A percentile compares a stretch with the other conserved stretches of the same genome.
These are phyloP conservation scores for Nycticryphes semicollaris DNA, from an alignment of 2,113 vertebrate species.

Conservation along the genomic window DNA sequence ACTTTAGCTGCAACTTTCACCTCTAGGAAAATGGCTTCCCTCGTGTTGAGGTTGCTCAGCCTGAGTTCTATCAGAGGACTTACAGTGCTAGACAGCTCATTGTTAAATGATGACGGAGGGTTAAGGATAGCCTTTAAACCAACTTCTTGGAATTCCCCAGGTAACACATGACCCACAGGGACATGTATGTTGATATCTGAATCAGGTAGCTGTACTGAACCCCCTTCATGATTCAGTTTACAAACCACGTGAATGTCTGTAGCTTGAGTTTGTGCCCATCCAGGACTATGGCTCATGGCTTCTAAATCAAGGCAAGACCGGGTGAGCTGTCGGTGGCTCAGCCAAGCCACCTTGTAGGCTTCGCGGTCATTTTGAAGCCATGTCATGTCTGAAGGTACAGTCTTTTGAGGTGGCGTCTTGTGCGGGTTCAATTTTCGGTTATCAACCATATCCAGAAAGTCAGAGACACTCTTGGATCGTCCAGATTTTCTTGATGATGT, in stretches of 20 bases:
- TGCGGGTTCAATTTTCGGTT: constrained; percentile 53
- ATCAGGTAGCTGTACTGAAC: constrained; percentile 86
- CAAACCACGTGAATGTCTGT: constrained; percentile 82
- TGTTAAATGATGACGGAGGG: constrained; percentile 86
- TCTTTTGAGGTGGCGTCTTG: constrained; percentile 53
- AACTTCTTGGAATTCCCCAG: constrained; percentile 89
- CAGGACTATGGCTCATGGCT: constrained; percentile 86
- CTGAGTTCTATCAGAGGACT: constrained; percentile 89
- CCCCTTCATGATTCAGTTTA: constrained; percentile 85
- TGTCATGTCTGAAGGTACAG: constrained; percentile 79
- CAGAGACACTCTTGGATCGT: constrained; percentile 89
- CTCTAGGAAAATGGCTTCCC: constrained; percentile 82
- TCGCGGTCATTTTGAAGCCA: constrained; percentile 89
- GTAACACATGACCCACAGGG: constrained; percentile 85
- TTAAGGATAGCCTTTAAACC: constrained; percentile 87
- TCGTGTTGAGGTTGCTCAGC: constrained; percentile 86
- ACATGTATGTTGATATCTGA: constrained; percentile 86
- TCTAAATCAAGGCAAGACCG: constrained; percentile 91
- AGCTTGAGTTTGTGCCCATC: constrained; percentile 95
- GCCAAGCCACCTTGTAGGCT: constrained; percentile 95
- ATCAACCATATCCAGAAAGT: constrained; percentile 84
- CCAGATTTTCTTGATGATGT: constrained; percentile 75
- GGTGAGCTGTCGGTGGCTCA: constrained; percentile 91
- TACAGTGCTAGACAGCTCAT: constrained; percentile 85
- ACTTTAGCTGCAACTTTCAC: constrained; percentile 88